Evolutionary conservation across 2,888 invertebrate genomes (phyloP), one percentile per base, ranked within the genome.

Genomic region (Tubiluchus corallicola): DNA sequence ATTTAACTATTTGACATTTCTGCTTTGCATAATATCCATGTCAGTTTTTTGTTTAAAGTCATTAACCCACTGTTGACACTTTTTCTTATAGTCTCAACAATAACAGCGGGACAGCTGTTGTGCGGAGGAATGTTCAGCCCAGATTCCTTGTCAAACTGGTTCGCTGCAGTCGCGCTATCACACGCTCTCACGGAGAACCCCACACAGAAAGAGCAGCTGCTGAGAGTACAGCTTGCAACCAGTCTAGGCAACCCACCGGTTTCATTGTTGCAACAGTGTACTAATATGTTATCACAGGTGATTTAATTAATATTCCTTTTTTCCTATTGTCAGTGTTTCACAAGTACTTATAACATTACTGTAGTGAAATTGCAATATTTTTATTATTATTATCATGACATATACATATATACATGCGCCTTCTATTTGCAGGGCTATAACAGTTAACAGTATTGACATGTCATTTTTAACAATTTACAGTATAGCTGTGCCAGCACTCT

Each of bases 41-140:
- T n/a, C n/a, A n/a, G n/a, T n/a, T n/a, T n/a, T n/a, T n/a, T n/a
- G n/a, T n/a, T n/a, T n/a, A n/a, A n/a, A n/a, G n/a, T n/a, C n/a
- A n/a, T n/a, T n/a, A n/a, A n/a, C n/a, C n/a, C n/a, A n/a, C n/a
- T n/a, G n/a, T n/a, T n/a, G n/a, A n/a, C n/a, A n/a, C n/a, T n/a
- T n/a, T n/a, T n/a, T n/a, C n/a, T n/a, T n/a, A n/a, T n/a, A n/a
- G n/a, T n/a, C n/a, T n/a, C 61, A 50, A 63, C 62, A 4, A 60
- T 72, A 39, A 69, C 71, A 21, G 66, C 71, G 49, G 90, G 96
- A 0, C 94, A 94, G 65, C 68, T 94, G 17, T 69, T 96, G 9
- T 94, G 92, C 60, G 82, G 84, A 2, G 94, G 94, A 0, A 67
- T 94, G 19, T 90, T 92, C 63, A 84, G 83, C 42, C 68, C 74